Conservation (phyloP, 2,797 vertebrate genomes). For the Siniperca obscura region DNA sequence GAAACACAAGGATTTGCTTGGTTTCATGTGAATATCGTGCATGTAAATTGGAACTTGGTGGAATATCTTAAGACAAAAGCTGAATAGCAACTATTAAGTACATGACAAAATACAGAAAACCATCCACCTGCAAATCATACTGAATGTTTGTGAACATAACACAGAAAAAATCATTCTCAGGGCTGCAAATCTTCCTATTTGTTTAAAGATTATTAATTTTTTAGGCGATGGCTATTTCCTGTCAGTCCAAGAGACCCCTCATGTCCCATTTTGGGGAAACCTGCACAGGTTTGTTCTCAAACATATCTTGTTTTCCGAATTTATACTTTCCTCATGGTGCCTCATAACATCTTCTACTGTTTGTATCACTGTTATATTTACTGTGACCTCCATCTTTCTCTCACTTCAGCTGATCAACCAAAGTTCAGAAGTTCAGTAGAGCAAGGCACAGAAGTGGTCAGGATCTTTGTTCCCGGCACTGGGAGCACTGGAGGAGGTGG, state of each 20-base stretch:
- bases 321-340: too few relatives aligned
- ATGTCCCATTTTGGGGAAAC: slow-evolving; percentile 74
- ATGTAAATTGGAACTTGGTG: too few relatives aligned
- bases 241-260: slow-evolving; percentile 54
- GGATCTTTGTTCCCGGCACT: slow-evolving; percentile 3
- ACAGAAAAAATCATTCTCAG: too few relatives aligned
- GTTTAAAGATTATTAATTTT: background rate
- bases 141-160: background rate
- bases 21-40: too few relatives aligned
- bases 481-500: background rate
- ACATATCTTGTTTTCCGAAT: too few relatives aligned
- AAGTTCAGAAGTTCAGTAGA: background rate
- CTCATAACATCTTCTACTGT: too few relatives aligned
- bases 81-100: background rate
- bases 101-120: too few relatives aligned
- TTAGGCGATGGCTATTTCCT: slow-evolving; percentile 82
- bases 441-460: background rate
- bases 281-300: slow-evolving; percentile 53
- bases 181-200: background rate
- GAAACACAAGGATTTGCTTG: too few relatives aligned
- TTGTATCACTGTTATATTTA: background rate
- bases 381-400: background rate
- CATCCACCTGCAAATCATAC: too few relatives aligned
- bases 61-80: too few relatives aligned
- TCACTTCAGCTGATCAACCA: background rate